These are phyloP conservation scores for Podargus strigoides DNA, from an alignment of 2,797 vertebrate genomes.

Conservation along the genomic window DNA sequence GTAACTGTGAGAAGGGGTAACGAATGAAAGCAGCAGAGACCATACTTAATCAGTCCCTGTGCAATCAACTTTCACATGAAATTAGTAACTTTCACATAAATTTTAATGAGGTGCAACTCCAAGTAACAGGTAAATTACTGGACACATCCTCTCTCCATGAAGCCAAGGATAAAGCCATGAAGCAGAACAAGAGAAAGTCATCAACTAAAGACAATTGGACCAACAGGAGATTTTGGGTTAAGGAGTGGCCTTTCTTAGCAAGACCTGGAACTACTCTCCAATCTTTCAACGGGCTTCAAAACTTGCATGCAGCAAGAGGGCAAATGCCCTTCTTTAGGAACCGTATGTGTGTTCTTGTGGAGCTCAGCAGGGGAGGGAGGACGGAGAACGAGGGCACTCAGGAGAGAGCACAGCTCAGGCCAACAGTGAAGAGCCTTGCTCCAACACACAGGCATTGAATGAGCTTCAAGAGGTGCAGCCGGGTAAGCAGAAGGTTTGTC, in stretches of 20 bases:
- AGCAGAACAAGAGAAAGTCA: neutral
- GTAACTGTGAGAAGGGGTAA: neutral
- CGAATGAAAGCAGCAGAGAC: slow-evolving; percentile 7
- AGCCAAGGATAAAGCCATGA: neutral
- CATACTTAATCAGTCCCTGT: neutral
- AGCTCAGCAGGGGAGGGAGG: neutral
- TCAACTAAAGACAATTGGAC: neutral
- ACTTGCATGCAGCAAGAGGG: neutral
- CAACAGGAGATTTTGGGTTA: neutral
- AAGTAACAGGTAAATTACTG: neutral
- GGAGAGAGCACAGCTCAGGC: neutral
- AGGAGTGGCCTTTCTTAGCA: neutral
- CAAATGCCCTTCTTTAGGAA: neutral
- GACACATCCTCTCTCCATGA: neutral
- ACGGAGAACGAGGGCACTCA: neutral
- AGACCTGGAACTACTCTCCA: neutral
- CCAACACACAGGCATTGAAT: neutral
- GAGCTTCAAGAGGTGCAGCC: neutral
- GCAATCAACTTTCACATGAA: slow-evolving; percentile 7
- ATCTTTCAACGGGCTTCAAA: neutral
- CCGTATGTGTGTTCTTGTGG: neutral
- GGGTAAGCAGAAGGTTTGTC: neutral
- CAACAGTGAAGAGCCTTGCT: neutral
- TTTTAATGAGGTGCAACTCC: neutral
- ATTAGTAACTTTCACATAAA: neutral